These are phyloP conservation scores for Rhamnusium bicolor DNA, from an alignment of 2,888 invertebrate species.

Conservation along the genomic window DNA sequence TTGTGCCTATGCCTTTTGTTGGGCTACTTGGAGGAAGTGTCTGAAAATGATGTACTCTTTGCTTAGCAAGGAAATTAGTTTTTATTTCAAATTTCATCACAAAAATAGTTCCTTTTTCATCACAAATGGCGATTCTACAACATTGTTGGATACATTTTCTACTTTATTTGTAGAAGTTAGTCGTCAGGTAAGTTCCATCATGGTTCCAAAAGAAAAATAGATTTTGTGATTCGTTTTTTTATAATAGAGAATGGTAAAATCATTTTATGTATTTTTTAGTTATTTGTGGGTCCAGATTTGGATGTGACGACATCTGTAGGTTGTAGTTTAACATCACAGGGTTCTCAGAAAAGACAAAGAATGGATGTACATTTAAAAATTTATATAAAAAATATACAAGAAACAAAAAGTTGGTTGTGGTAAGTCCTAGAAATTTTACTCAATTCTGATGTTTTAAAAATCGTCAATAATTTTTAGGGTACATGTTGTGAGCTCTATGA, in stretches of 20 bases:
- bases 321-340: slow-evolving; percentile 37
- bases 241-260: not conserved
- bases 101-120: slow-evolving; percentile 57
- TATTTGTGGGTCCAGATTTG: slow-evolving; percentile 38
- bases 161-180: slow-evolving; percentile 66
- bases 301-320: slow-evolving; percentile 38
- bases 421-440: slow-evolving; percentile 46
- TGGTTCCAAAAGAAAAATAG: not conserved
- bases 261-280: slow-evolving; percentile 29
- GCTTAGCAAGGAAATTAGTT: slow-evolving; percentile 59
- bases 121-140: slow-evolving; percentile 43
- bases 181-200: slow-evolving; percentile 64
- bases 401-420: slow-evolving; percentile 69
- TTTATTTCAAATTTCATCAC: slow-evolving; percentile 47
- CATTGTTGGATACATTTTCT: slow-evolving; percentile 57
- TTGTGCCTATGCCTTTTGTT: slow-evolving; percentile 67
- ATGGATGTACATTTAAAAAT: slow-evolving; percentile 53
- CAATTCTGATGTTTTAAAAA: not conserved
- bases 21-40: slow-evolving; percentile 70
- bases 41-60: slow-evolving; percentile 67
- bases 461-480: slow-evolving; percentile 60
- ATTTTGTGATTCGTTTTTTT: not conserved
- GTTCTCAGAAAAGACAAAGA: slow-evolving; percentile 52
- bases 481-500: slow-evolving; percentile 66
- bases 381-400: slow-evolving; percentile 62